A percentile compares a stretch with the other conserved stretches of the same genome.
Evolutionary conservation across 2,888 invertebrate species (phyloP).

Genomic region (Pherbina coryleti): DNA sequence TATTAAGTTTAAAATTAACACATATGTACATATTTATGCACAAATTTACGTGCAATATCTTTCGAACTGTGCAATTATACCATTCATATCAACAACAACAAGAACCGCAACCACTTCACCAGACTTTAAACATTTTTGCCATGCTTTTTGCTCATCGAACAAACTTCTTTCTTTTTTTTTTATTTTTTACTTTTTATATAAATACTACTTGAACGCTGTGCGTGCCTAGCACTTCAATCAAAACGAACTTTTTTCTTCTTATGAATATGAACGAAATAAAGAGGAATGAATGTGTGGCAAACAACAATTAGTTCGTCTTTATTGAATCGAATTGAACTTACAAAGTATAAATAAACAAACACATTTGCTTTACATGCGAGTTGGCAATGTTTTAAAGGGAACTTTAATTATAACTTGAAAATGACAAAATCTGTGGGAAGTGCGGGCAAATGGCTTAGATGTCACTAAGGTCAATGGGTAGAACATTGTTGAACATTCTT

Average conservation of each 20-base stretch:
- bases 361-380: background rate
- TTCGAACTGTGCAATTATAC: slow-evolving; percentile 16
- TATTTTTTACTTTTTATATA: slow-evolving; percentile 19
- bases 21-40: too few relatives aligned
- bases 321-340: slow-evolving; percentile 9
- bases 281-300: slow-evolving; percentile 15
- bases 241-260: slow-evolving; percentile 14
- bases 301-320: slow-evolving; percentile 29
- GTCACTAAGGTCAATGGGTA: too few relatives aligned
- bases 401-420: background rate
- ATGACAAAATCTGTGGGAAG: too few relatives aligned
- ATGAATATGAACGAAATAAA: slow-evolving; percentile 20
- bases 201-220: background rate
- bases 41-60: background rate
- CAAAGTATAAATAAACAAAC: background rate
- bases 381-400: background rate
- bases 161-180: background rate
- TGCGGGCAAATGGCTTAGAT: too few relatives aligned
- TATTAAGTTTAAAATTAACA: too few relatives aligned
- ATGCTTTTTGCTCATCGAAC: background rate
- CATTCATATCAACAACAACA: background rate
- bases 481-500: background rate
- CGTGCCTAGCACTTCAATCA: slow-evolving; percentile 41
- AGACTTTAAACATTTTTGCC: slow-evolving; percentile 17
- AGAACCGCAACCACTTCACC: slow-evolving; percentile 27